These are phyloP conservation scores for Pelochelys cantorii DNA, from an alignment of 2,797 vertebrate species.

Conservation along the genomic window DNA sequence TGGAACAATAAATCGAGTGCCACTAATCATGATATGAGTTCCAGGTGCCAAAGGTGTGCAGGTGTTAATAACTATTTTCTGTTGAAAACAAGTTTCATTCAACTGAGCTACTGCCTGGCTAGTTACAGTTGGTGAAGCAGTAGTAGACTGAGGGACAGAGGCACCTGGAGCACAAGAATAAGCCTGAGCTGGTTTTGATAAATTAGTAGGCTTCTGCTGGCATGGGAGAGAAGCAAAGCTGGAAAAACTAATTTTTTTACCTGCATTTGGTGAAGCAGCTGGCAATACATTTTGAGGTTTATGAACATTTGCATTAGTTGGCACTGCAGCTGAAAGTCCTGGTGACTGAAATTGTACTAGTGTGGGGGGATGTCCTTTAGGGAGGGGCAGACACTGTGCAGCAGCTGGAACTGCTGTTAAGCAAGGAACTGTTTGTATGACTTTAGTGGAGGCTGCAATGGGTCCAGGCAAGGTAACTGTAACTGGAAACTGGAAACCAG, in stretches of 20 bases:
- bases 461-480: conserved; percentile 75
- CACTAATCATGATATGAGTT: conserved; percentile 95
- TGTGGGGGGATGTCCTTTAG: conserved; percentile 75
- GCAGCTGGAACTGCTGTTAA: conserved; percentile 63
- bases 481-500: conserved; percentile 79
- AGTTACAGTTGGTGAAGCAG: conserved; percentile 59
- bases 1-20: conserved; percentile 92
- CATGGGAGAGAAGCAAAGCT: conserved; percentile 66
- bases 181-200: conserved; percentile 70
- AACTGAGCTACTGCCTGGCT: conserved; percentile 68
- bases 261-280: conserved; percentile 59
- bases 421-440: conserved; percentile 69
- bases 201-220: conserved; percentile 69
- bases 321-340: conserved; percentile 71
- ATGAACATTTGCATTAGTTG: conserved; percentile 72
- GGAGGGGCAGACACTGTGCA: conserved; percentile 56
- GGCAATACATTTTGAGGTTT: conserved; percentile 72
- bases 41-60: conserved; percentile 91
- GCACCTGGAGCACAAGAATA: conserved; percentile 44
- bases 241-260: conserved; percentile 73
- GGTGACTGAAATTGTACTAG: conserved; percentile 74
- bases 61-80: conserved; percentile 95
- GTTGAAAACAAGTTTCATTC: conserved; percentile 83
- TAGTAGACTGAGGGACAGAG: conserved; percentile 58
- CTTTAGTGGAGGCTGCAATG: conserved; percentile 58